These are phyloP conservation scores for Sebastes diploproa DNA, from an alignment of 2,797 vertebrate genomes.

Conservation along the genomic window DNA sequence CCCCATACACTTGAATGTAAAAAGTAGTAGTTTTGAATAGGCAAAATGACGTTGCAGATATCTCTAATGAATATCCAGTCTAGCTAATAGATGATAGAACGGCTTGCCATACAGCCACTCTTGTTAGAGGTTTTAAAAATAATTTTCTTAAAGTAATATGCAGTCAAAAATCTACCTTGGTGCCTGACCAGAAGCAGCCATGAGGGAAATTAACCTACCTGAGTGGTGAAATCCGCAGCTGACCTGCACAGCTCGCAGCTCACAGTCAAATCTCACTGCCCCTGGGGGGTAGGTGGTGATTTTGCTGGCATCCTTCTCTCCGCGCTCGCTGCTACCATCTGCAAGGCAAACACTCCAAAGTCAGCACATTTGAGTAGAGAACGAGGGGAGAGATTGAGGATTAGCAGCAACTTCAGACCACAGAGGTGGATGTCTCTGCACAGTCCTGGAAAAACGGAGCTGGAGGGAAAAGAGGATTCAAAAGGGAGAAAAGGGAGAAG, in stretches of 20 bases:
- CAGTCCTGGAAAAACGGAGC: slow-evolving; percentile 64
- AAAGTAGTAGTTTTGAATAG: too few species aligned
- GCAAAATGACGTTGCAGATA: too few species aligned
- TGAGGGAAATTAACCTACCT: slow-evolving; percentile 77
- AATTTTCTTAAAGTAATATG: not conserved
- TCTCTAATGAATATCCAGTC: too few species aligned
- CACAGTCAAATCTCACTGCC: slow-evolving; percentile 94
- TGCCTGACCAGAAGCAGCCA: not conserved
- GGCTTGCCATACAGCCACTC: not conserved
- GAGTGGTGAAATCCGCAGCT: slow-evolving; percentile 99
- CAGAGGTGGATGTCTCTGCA: slow-evolving; percentile 59
- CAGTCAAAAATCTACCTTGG: not conserved
- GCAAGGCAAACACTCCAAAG: slow-evolving; percentile 50
- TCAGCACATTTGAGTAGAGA: slow-evolving; percentile 37
- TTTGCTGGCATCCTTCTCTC: slow-evolving; percentile 99
- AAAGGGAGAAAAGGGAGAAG: slow-evolving; percentile 23
- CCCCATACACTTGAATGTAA: too few species aligned
- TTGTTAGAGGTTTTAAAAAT: not conserved
- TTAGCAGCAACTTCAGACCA: slow-evolving; percentile 52
- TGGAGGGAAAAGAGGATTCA: slow-evolving; percentile 46
- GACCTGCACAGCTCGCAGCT: slow-evolving; percentile 95
- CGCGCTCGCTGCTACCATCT: slow-evolving; percentile 97
- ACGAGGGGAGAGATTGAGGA: slow-evolving; percentile 6
- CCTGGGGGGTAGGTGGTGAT: slow-evolving; percentile 98
- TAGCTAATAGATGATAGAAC: not conserved